Conservation (phyloP, 2,113 vertebrate species). For the Lycocorax pyrrhopterus region DNA sequence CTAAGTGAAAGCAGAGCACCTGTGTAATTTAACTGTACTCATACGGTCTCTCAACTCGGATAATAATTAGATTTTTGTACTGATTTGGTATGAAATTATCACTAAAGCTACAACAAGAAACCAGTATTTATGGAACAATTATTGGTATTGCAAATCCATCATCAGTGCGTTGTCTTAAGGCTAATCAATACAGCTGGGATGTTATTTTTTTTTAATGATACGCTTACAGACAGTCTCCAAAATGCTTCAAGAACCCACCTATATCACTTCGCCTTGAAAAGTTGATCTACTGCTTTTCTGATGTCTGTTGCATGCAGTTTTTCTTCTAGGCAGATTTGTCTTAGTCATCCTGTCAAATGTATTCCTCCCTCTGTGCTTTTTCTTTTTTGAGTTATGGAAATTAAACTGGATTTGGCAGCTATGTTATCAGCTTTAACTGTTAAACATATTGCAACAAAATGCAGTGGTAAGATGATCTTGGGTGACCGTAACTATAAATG, state of each 20-base stretch:
- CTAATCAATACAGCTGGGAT: not conserved
- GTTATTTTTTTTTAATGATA: not conserved
- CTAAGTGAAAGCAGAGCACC: not conserved
- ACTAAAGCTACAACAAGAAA: not conserved
- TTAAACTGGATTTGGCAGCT: not conserved
- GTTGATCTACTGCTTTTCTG: not conserved
- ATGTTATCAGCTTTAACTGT: not conserved
- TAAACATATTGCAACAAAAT: not conserved
- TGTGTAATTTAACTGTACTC: not conserved
- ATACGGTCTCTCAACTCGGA: not conserved
- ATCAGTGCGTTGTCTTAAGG: not conserved
- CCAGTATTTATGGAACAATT: not conserved
- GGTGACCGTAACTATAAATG: not conserved
- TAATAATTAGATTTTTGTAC: not conserved
- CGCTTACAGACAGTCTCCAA: not conserved
- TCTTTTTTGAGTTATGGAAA: not conserved
- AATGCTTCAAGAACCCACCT: not conserved
- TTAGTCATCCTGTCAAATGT: not conserved
- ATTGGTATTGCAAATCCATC: not conserved
- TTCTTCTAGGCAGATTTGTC: not conserved
- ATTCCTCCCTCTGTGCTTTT: not conserved
- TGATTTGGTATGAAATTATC: not conserved
- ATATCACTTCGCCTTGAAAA: not conserved
- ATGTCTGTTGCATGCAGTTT: not conserved
- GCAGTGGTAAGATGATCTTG: not conserved